phyloP scores from a whole-genome alignment of 2,113 vertebrate species.

The Pollimyrus isidori region DNA sequence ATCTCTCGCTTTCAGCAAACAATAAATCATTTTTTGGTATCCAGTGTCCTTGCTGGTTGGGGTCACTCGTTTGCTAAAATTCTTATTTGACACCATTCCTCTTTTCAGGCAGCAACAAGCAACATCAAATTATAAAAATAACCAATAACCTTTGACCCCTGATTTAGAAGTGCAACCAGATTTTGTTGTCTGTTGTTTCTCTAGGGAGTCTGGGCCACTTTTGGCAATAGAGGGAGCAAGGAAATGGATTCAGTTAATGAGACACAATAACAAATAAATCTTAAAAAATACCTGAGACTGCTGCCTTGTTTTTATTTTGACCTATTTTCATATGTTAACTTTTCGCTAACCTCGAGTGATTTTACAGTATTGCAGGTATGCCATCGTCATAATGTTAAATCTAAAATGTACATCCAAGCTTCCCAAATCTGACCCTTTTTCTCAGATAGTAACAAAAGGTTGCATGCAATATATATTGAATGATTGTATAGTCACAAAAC shows the following conservation, averaged over 20 bases:
- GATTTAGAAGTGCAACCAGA: not conserved
- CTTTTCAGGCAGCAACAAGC: not conserved
- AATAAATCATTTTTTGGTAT: slow-evolving; percentile 3
- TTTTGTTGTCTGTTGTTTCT: not conserved
- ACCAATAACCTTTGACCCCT: not conserved
- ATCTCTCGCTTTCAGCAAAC: not conserved
- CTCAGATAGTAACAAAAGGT: not conserved
- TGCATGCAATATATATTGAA: not conserved
- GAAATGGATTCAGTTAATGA: not conserved
- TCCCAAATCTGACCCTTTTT: not conserved
- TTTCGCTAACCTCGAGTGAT: not conserved
- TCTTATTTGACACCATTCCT: not conserved
- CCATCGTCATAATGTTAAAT: not conserved
- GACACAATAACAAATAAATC: slow-evolving; percentile 1
- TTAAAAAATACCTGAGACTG: not conserved
- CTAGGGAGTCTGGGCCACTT: not conserved
- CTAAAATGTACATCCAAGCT: not conserved
- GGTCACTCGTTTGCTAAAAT: not conserved
- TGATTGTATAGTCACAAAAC: not conserved
- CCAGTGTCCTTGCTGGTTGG: not conserved
- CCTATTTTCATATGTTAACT: not conserved
- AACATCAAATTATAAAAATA: not conserved
- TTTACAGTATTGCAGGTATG: not conserved
- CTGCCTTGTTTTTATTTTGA: slow-evolving; percentile 3
- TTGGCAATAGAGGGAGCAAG: not conserved